Evolutionary conservation across 2,797 vertebrate species (phyloP).

Genomic region (Chaunax sp.): DNA sequence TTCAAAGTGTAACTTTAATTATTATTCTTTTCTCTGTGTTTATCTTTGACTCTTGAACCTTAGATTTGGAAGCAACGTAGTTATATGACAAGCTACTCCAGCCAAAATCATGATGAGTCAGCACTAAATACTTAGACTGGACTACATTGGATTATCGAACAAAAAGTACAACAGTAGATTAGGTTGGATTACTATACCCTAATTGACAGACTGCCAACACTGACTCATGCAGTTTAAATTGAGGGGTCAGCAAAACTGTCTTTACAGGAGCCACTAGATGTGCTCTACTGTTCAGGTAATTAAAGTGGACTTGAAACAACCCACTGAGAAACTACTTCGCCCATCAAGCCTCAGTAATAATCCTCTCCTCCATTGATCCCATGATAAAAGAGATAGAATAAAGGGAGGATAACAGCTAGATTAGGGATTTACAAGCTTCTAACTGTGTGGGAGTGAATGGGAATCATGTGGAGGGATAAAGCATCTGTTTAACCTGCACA

Average conservation of each 20-base stretch:
- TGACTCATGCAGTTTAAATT: conserved; percentile 16
- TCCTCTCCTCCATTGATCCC: conserved; percentile 32
- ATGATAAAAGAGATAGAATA: conserved; percentile 42
- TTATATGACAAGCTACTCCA: no score
- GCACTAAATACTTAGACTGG: conserved; percentile 2
- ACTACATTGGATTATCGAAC: conserved; percentile 21
- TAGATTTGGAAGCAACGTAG: neutral
- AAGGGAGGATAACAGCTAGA: conserved; percentile 33
- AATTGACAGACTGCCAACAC: neutral
- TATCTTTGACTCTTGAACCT: neutral
- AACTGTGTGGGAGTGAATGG: conserved; percentile 26
- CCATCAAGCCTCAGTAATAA: conserved; percentile 25
- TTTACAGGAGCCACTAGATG: neutral
- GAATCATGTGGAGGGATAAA: conserved; percentile 18
- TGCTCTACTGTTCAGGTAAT: neutral
- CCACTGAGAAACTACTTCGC: conserved; percentile 6
- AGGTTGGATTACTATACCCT: conserved; percentile 15
- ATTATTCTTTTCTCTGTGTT: no score
- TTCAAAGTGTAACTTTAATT: no score
- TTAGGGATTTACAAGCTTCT: conserved; percentile 27
- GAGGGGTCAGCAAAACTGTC: neutral
- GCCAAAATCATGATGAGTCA: neutral
- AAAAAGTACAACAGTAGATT: conserved; percentile 34
- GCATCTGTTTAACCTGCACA: conserved; percentile 13
- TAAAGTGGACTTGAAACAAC: conserved; percentile 13